Evolutionary conservation across 2,113 vertebrate species (phyloP), one percentile per base, ranked within the genome.

Genomic region (Peromyscus californicus): DNA sequence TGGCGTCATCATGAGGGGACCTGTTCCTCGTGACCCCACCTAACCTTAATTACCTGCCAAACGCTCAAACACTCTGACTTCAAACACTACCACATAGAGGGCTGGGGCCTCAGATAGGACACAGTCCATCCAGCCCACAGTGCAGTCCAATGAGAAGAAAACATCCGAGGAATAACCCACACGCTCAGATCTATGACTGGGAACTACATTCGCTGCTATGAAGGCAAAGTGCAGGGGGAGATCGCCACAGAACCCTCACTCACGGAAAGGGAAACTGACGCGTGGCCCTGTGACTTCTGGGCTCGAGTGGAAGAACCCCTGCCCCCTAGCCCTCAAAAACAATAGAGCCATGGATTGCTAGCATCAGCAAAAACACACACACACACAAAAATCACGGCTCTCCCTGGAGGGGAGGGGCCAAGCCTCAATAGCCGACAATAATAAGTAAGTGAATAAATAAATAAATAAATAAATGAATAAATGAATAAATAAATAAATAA

Each of bases 81-180:
- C 65, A 54, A 21, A 74, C 31, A 72, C 7, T 26, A 13, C 17
- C 12, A 36, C 12, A 36, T 12, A 9, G 17, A 69, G 22, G 75
- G 31, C 48, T 22, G 59, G 75, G 51, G 26, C 17, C 57, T 89
- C 15, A 61, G 9, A 7, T 39, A 51, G 7, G 54, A 75, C 57
- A 59, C 22, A 26, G 16, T 45, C 67, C 31, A 83, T 45, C 67
- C 31, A 83, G 36, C 11, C 65, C 42, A 82, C 36, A 89, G 13
- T 3, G 48, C 13, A 74, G 54, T 63, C 85, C 70, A 85, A 91
- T 54, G 39, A 39, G 45, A 92, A 75, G 65, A 97, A 94, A 88
- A 94, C 61, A 33, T 80, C 54, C 82, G 90, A 91, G 83, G 89
- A 95, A 82, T 84, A 83, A 90, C 63, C 63, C 19, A 19, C n/a